Evolutionary conservation across 2,888 invertebrate genomes (phyloP), one percentile per base, ranked within the genome.

Genomic region (Acleris sparsana): DNA sequence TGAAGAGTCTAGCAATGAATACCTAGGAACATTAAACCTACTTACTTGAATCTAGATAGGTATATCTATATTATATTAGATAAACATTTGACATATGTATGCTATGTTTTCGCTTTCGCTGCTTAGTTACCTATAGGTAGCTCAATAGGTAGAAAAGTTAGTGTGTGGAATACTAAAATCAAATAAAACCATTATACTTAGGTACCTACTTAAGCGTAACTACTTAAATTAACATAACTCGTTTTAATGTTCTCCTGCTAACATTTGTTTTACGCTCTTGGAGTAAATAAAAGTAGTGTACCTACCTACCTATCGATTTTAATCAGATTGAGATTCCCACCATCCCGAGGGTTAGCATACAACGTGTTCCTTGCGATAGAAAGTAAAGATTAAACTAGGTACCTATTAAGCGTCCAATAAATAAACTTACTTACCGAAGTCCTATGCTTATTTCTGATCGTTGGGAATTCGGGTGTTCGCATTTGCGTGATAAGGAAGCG

Each of bases 391-490:
- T 73, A 70, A 62, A 74, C 39, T 39, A 39, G 39, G 66, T 62
- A n/a, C n/a, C n/a, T n/a, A 71, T 69, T 69, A 68, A 77, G 75
- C 75, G 75, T 75, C 73, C 75, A 77, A 74, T 70, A 77, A 81
- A 79, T 83, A 83, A 85, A 89, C 92, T 90, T 83, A 89, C 92
- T 90, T 83, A 92, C 92, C 85, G 86, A 80, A 86, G 83, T 82
- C 83, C 76, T 86, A 85, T 89, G 86, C 90, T 88, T 90, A 85
- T 88, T 85, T 88, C 87, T 85, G 83, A 80, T 78, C 80, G 78
- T 78, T 80, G 84, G 76, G 79, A 80, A 79, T 80, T 80, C 82
- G 79, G 80, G 80, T 86, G 80, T 75, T 72, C 75, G 80, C 88
- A 88, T 87, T 86, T 83, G 86, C 83, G 80, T 80, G 79, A 74